These are phyloP conservation scores for Caretta caretta DNA, from an alignment of 2,113 vertebrate genomes.

Conservation along the genomic window DNA sequence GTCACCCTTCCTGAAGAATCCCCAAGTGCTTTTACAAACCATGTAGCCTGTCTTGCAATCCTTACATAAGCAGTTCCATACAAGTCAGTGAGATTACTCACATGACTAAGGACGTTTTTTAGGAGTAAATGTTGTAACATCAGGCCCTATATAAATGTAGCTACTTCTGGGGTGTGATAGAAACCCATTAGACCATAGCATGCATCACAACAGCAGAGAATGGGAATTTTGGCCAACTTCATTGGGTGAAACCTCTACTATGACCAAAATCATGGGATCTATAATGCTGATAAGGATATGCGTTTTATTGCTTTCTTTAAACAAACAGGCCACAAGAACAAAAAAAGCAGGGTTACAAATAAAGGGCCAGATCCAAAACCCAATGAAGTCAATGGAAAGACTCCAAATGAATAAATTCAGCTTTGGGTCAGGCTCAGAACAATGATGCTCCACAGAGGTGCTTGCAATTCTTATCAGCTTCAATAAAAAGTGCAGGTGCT, in stretches of 20 bases:
- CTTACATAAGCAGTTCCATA: constrained; percentile 42
- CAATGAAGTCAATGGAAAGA: background rate
- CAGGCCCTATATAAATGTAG: constrained; percentile 46
- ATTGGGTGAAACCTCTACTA: background rate
- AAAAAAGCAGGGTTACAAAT: background rate
- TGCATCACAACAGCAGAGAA: background rate
- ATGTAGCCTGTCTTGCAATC: background rate
- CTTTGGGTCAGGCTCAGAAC: background rate
- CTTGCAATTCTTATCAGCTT: background rate
- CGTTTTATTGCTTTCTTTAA: background rate
- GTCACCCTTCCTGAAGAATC: background rate
- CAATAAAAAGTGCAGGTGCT: background rate
- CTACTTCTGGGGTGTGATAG: background rate
- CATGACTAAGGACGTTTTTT: constrained; percentile 20
- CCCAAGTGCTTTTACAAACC: background rate
- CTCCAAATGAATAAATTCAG: background rate
- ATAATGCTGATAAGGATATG: background rate
- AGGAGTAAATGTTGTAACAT: constrained; percentile 64
- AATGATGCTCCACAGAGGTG: background rate
- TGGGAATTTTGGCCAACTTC: constrained; percentile 47
- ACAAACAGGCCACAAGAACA: background rate
- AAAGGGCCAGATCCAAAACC: background rate
- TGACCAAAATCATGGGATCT: background rate
- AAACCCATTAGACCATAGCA: background rate
- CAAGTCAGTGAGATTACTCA: constrained; percentile 47